Evolutionary conservation across 2,113 vertebrate species (phyloP).

Genomic region (western clawed frog (Xenopus tropicalis)): DNA sequence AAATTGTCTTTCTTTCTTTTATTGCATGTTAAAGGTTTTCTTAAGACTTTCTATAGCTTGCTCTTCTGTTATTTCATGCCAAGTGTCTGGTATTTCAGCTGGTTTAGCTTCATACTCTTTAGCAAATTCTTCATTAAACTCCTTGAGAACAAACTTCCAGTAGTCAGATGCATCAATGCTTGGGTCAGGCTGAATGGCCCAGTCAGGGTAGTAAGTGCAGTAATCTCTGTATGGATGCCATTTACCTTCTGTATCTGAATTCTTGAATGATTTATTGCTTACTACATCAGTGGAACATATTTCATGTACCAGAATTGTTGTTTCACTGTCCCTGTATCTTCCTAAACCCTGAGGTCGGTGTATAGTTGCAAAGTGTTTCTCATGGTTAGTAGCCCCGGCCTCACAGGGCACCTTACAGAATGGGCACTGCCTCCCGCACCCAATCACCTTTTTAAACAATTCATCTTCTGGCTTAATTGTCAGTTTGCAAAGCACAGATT

Average conservation of each 20-base stretch:
- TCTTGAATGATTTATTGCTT: not conserved
- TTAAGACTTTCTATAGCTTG: constrained; percentile 54
- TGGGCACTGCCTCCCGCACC: constrained; percentile 65
- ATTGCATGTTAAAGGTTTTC: constrained; percentile 41
- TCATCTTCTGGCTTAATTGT: constrained; percentile 2
- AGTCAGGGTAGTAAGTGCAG: constrained; percentile 49
- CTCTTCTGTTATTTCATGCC: constrained; percentile 33
- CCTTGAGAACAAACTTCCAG: constrained; percentile 56
- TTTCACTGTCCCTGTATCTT: not conserved
- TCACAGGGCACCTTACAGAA: constrained; percentile 65
- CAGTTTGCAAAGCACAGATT: not conserved
- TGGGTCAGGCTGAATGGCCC: constrained; percentile 59
- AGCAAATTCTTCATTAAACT: constrained; percentile 30
- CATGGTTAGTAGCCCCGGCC: constrained; percentile 47
- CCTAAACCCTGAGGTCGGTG: constrained; percentile 33
- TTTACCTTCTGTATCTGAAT: constrained; percentile 2
- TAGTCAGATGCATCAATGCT: constrained; percentile 53
- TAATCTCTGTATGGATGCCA: constrained; percentile 47
- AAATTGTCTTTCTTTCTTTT: no score
- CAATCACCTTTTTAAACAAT: constrained; percentile 51
- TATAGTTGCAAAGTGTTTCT: constrained; percentile 32
- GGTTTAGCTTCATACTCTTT: not conserved
- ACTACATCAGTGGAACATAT: constrained; percentile 18
- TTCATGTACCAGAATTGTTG: not conserved
- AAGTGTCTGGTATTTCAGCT: constrained; percentile 52